A percentile compares a stretch with the other conserved stretches of the same genome.
phyloP scores from a whole-genome alignment of 2,797 vertebrate genomes.

The Tolypeutes matacus region DNA sequence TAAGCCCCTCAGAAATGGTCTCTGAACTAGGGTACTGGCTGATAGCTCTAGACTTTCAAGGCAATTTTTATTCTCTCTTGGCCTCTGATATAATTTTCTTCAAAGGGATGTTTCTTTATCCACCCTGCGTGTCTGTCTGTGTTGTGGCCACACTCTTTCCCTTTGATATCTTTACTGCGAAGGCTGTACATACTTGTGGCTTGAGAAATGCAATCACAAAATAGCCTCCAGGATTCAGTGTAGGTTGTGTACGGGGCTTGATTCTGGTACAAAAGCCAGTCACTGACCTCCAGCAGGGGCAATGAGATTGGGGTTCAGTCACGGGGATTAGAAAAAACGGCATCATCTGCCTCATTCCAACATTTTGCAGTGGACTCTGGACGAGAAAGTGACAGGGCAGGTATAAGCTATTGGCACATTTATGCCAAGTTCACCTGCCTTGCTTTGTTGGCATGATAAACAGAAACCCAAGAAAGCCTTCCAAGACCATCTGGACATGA shows the following conservation, averaged over 20 bases:
- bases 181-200: conserved; percentile 79
- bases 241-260: not conserved
- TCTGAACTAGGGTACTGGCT: not conserved
- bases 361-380: not conserved
- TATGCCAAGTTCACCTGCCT: not conserved
- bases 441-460: not conserved
- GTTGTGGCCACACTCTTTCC: not conserved
- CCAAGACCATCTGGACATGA: not conserved
- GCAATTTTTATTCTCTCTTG: not conserved
- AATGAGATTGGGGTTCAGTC: not conserved
- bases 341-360: fast-evolving
- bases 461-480: not conserved
- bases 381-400: not conserved
- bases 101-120: conserved; percentile 6
- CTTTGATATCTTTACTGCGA: conserved; percentile 77
- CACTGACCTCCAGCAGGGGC: not conserved
- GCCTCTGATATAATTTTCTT: not conserved
- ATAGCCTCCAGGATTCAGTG: conserved; percentile 32
- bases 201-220: conserved; percentile 64
- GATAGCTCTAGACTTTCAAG: not conserved
- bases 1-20: not conserved
- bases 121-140: conserved; percentile 26
- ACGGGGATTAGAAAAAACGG: not conserved
- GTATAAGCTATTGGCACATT: too few species aligned
- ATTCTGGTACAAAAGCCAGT: not conserved